Percentiles rank a stretch among this genome's conserved stretches.
These are phyloP conservation scores for Planiliza haematocheilus DNA, from an alignment of 2,113 vertebrate genomes.

Conservation along the genomic window DNA sequence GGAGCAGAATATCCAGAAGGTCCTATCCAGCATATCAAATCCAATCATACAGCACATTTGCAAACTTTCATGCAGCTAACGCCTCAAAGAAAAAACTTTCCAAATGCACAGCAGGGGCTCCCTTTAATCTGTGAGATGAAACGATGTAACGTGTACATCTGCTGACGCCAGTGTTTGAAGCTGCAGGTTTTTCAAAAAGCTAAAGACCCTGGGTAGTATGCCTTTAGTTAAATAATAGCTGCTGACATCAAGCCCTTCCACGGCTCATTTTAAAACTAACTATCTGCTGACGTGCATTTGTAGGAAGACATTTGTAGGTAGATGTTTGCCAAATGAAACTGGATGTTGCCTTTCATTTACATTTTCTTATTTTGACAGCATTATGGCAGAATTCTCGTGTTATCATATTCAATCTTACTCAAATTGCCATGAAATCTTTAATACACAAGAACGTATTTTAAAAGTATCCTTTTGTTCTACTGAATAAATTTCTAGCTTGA, in stretches of 20 bases:
- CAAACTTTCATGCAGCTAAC: neutral
- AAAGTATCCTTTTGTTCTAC: constrained; percentile 3
- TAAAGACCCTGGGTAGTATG: neutral
- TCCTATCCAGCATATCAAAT: neutral
- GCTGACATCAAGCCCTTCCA: neutral
- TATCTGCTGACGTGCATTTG: neutral
- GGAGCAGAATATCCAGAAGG: neutral
- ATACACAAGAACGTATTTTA: neutral
- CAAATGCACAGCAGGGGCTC: neutral
- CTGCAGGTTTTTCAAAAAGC: neutral
- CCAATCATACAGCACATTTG: neutral
- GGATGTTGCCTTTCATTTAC: too few species aligned
- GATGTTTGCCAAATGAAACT: too few species aligned
- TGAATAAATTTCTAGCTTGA: constrained; percentile 16
- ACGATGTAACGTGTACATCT: constrained; percentile 22
- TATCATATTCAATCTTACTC: too few species aligned
- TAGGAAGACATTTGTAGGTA: too few species aligned
- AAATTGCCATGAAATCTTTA: neutral
- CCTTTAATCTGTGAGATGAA: constrained; percentile 25
- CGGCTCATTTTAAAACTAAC: too few species aligned
- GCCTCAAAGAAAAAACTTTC: constrained; percentile 2
- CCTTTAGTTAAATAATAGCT: neutral
- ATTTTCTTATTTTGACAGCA: too few species aligned
- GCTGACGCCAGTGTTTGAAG: neutral
- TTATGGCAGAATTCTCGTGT: neutral